phyloP scores from a whole-genome alignment of 1,140 invertebrate species.

The Drosophila parabipectinata region DNA sequence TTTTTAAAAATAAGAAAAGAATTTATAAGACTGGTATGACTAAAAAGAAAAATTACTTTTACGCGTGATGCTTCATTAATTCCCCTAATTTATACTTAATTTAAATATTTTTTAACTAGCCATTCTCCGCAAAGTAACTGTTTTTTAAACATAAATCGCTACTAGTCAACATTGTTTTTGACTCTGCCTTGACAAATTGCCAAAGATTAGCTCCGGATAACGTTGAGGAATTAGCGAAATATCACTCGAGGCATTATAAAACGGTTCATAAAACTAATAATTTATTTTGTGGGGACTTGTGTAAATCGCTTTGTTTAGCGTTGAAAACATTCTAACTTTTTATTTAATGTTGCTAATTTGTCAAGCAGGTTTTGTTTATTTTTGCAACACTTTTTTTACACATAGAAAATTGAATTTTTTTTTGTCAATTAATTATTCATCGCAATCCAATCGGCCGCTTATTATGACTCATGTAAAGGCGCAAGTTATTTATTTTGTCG shows the following conservation, averaged over 20 bases:
- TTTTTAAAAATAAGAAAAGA: not conserved
- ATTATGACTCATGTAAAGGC: conserved; percentile 55
- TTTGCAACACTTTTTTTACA: conserved; percentile 24
- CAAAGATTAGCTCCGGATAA: conserved; percentile 51
- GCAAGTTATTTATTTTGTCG: conserved; percentile 56
- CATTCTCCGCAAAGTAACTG: conserved; percentile 40
- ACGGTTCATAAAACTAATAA: conserved; percentile 57
- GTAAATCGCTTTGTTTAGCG: conserved; percentile 27
- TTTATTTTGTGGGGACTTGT: conserved; percentile 17
- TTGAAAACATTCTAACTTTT: conserved; percentile 45
- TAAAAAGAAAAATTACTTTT: not conserved
- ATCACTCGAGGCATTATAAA: conserved; percentile 58
- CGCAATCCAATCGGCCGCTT: conserved; percentile 32
- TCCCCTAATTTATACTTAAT: conserved; percentile 17
- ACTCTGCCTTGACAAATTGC: conserved; percentile 50
- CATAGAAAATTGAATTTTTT: conserved; percentile 13
- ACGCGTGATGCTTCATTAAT: conserved; percentile 6
- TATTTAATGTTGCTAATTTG: conserved; percentile 62
- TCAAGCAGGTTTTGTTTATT: conserved; percentile 50
- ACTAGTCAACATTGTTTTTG: conserved; percentile 41
- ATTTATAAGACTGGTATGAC: not conserved
- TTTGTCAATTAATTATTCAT: conserved; percentile 20
- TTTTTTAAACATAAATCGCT: conserved; percentile 71
- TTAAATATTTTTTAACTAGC: conserved; percentile 10
- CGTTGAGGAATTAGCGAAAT: conserved; percentile 34